Conservation (phyloP, 2,888 invertebrate genomes). For the Sesia bembeciformis region DNA sequence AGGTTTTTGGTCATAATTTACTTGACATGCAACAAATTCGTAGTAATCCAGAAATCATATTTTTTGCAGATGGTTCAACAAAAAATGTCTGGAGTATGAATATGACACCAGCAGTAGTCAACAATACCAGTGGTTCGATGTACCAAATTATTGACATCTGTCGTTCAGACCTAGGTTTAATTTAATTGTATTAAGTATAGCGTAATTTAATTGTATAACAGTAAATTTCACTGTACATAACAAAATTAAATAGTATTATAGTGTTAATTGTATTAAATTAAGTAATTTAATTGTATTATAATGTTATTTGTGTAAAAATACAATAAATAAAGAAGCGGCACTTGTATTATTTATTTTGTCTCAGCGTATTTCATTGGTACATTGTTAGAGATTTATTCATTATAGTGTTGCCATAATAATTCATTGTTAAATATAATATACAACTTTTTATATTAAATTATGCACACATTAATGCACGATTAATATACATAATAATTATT, state of each 20-base stretch:
- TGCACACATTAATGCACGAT: slow-evolving; percentile 64
- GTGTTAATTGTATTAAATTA: no score
- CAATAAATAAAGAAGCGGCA: slow-evolving; percentile 71
- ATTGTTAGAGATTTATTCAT: slow-evolving; percentile 65
- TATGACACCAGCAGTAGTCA: slow-evolving; percentile 52
- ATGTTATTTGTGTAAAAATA: slow-evolving; percentile 28
- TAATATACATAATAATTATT: slow-evolving; percentile 63
- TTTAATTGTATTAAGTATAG: no score
- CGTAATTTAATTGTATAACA: no score
- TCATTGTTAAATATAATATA: slow-evolving; percentile 60
- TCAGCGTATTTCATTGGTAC: slow-evolving; percentile 72
- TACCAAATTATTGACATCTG: slow-evolving; percentile 3
- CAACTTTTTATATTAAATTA: slow-evolving; percentile 65
- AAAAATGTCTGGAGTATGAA: slow-evolving; percentile 62
- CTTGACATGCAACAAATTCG: no score
- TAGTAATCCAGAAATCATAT: neutral
- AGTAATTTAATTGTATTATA: no score
- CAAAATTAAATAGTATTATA: no score
- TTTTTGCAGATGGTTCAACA: slow-evolving; percentile 41
- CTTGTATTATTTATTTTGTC: slow-evolving; percentile 70
- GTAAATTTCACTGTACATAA: no score
- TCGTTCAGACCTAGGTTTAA: no score
- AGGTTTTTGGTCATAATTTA: no score
- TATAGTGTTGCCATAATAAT: slow-evolving; percentile 59
- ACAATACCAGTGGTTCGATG: slow-evolving; percentile 27